phyloP scores from a whole-genome alignment of 2,888 invertebrate genomes.

The Cantharis lateralis region DNA sequence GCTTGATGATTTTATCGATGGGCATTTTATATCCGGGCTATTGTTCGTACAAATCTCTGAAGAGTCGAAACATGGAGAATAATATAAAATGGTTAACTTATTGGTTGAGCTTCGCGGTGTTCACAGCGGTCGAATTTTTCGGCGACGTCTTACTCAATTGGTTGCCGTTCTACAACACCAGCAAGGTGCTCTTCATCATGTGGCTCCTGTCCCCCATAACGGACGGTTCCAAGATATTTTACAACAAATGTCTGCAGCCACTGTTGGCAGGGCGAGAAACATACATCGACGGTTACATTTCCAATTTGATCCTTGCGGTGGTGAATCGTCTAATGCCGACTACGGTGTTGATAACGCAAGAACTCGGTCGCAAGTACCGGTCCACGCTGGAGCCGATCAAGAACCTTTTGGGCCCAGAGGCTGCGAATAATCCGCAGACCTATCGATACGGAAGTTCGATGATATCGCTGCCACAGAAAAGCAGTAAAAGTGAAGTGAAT shows the following conservation, averaged over 20 bases:
- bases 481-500: background rate
- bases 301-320: background rate
- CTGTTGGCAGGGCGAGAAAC: background rate
- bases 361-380: background rate
- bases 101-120: background rate
- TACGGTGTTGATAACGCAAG: background rate
- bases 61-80: background rate
- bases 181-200: background rate
- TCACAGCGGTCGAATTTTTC: background rate
- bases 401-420: background rate
- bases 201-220: conserved; percentile 8
- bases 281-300: background rate
- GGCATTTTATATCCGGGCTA: conserved; percentile 3
- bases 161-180: background rate
- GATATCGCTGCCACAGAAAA: background rate
- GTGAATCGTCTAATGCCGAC: background rate
- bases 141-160: background rate
- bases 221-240: background rate
- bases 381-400: too few relatives aligned
- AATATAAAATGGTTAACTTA: conserved; percentile 4
- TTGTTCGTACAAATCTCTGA: background rate
- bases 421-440: background rate
- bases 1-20: background rate
- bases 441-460: background rate
- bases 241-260: background rate